phyloP scores from a whole-genome alignment of 2,113 vertebrate genomes.

The Oryzias curvinotus region DNA sequence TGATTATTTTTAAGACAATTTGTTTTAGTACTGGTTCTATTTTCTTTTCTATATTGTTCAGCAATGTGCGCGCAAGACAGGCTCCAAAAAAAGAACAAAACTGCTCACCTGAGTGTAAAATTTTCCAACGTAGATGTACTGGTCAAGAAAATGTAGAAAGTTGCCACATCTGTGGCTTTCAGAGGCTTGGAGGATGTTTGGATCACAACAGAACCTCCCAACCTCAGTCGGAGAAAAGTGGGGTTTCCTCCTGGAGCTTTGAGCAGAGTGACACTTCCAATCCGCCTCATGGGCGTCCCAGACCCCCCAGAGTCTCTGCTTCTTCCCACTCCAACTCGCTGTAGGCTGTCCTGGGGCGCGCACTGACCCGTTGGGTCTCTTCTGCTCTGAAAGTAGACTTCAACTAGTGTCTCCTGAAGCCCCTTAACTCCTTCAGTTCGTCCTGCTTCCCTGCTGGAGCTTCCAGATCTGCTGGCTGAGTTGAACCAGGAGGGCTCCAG shows the following conservation, averaged over 20 bases:
- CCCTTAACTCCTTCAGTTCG: constrained; percentile 55
- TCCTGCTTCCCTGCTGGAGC: constrained; percentile 73
- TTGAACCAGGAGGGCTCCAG: constrained; percentile 84
- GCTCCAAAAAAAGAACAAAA: not conserved
- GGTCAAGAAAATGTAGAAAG: constrained; percentile 84
- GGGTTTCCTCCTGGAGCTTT: constrained; percentile 76
- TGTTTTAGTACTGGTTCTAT: no score
- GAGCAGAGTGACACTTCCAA: constrained; percentile 86
- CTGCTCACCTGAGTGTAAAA: constrained; percentile 88
- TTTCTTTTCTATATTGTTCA: no score
- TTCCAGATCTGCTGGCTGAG: constrained; percentile 66
- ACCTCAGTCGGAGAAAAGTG: constrained; percentile 78
- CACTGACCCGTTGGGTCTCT: constrained; percentile 79
- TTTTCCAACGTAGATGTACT: constrained; percentile 79
- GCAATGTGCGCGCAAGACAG: no score
- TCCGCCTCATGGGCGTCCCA: constrained; percentile 83
- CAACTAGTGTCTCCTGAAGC: constrained; percentile 79
- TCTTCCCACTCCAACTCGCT: constrained; percentile 59
- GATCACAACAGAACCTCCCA: constrained; percentile 84
- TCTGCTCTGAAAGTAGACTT: constrained; percentile 86
- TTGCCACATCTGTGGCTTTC: constrained; percentile 82
- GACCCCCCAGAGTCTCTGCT: constrained; percentile 37
- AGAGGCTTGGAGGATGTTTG: constrained; percentile 80
- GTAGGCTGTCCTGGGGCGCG: constrained; percentile 71
- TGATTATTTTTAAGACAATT: no score